phyloP scores from a whole-genome alignment of 2,113 vertebrate genomes.

The Phocoena phocoena region DNA sequence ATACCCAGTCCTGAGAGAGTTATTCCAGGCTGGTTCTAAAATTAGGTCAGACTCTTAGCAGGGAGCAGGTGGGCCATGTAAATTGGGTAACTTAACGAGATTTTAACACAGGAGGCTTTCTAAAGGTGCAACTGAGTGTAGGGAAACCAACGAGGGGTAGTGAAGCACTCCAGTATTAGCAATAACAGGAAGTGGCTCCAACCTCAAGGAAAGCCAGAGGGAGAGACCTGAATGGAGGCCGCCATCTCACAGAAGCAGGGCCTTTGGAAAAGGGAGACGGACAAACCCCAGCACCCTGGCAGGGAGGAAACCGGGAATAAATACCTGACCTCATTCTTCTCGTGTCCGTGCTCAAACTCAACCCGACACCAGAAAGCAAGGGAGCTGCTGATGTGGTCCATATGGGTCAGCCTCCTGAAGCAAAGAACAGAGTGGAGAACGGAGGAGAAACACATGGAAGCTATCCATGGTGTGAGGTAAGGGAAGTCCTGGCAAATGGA shows the following conservation, averaged over 20 bases:
- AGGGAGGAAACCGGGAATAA: not conserved
- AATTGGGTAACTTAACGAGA: too few relatives aligned
- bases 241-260: not conserved
- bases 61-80: too few relatives aligned
- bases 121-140: too few relatives aligned
- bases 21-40: not conserved
- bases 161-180: not conserved
- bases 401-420: not conserved
- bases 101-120: too few relatives aligned
- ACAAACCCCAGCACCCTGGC: not conserved
- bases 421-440: not conserved
- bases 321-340: not conserved
- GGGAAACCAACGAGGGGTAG: not conserved
- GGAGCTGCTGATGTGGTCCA: not conserved
- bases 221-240: not conserved
- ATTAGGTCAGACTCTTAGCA: not conserved
- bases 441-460: fast-evolving
- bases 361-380: not conserved
- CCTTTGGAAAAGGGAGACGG: not conserved
- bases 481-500: not conserved
- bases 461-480: fast-evolving
- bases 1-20: not conserved
- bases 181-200: not conserved
- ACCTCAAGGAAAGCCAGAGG: not conserved
- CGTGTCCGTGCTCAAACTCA: not conserved